A percentile compares a stretch with the other conserved stretches of the same genome.
Conservation (phyloP, 2,113 vertebrate genomes). For the Marcusenius ussheri region DNA sequence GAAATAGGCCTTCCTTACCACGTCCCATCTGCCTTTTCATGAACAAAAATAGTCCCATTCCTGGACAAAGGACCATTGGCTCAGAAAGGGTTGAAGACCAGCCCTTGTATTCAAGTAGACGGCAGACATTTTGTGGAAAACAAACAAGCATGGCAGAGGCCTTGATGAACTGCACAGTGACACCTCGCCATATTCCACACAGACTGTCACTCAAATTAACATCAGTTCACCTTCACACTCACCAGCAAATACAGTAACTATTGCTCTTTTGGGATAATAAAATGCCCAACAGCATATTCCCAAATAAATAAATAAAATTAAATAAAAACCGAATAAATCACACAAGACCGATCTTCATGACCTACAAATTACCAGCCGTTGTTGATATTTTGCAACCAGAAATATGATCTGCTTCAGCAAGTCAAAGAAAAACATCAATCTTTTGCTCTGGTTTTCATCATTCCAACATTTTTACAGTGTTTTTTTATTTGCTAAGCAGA, state of each 20-base stretch:
- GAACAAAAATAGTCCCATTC: constrained; percentile 24
- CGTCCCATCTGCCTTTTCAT: constrained; percentile 36
- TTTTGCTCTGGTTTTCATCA: constrained; percentile 5
- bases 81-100: constrained; percentile 24
- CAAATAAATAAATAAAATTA: background rate
- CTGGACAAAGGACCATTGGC: constrained; percentile 18
- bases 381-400: constrained; percentile 16
- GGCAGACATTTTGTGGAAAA: constrained; percentile 29
- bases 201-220: constrained; percentile 22
- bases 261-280: constrained; percentile 15
- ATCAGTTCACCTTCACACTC: constrained; percentile 1
- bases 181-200: background rate
- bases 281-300: constrained; percentile 26
- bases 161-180: constrained; percentile 26
- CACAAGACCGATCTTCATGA: constrained; percentile 2
- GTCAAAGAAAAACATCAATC: background rate
- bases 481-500: constrained; percentile 16
- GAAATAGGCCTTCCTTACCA: constrained; percentile 42
- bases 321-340: background rate
- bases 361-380: constrained; percentile 11
- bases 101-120: constrained; percentile 46
- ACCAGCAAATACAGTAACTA: background rate
- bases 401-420: constrained; percentile 22
- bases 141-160: constrained; percentile 23
- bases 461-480: constrained; percentile 20